These are phyloP conservation scores for Drosophila mayri DNA, from an alignment of 1,140 invertebrate genomes.

Conservation along the genomic window DNA sequence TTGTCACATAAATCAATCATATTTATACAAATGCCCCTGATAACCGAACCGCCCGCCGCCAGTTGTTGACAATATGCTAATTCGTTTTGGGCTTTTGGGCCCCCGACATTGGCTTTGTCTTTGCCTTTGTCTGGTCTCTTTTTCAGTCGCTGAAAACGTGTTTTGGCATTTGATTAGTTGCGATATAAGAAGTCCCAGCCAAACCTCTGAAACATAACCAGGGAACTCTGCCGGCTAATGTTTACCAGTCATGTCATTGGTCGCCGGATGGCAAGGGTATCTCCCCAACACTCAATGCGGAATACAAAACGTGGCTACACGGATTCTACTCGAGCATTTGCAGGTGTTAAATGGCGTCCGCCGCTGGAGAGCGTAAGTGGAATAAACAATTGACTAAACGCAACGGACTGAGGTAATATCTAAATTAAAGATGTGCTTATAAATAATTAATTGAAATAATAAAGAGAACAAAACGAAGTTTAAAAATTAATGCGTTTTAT, in stretches of 20 bases:
- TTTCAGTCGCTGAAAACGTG: conserved; percentile 66
- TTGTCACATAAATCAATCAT: conserved; percentile 84
- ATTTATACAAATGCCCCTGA: conserved; percentile 82
- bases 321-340: conserved; percentile 8
- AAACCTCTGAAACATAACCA: conserved; percentile 8
- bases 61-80: conserved; percentile 66
- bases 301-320: conserved; percentile 27
- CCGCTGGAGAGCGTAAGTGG: conserved; percentile 1
- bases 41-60: conserved; percentile 54
- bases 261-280: conserved; percentile 21
- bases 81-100: conserved; percentile 29
- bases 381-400: conserved; percentile 29
- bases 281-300: background rate
- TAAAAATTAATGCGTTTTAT: too few relatives aligned
- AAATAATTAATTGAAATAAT: background rate
- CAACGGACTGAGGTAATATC: background rate
- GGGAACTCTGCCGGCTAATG: conserved; percentile 21
- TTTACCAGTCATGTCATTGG: conserved; percentile 43
- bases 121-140: conserved; percentile 18
- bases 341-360: conserved; percentile 46
- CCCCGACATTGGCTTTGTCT: conserved; percentile 23
- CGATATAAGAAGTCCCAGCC: conserved; percentile 24
- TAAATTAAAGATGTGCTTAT: background rate
- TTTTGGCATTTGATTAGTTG: conserved; percentile 80
- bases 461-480: background rate